Percentiles rank a stretch among this genome's conserved stretches.
Evolutionary conservation across 2,113 vertebrate genomes (phyloP).

Genomic region (Pseudonaja textilis): DNA sequence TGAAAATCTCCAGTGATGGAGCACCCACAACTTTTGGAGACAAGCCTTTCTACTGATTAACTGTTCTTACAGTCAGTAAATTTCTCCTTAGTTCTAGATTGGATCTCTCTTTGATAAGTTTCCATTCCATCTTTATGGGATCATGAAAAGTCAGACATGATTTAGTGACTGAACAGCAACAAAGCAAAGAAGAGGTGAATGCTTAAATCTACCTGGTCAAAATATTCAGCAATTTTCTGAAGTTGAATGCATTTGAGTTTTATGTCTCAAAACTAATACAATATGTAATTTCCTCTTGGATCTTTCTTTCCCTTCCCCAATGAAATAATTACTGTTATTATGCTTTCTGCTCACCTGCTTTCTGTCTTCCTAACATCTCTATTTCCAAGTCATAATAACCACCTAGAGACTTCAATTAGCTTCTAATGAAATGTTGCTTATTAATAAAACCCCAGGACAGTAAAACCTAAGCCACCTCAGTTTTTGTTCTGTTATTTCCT

Average conservation of each 20-base stretch:
- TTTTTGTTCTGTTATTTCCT: background rate
- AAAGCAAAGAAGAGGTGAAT: background rate
- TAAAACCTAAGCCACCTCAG: conserved; percentile 60
- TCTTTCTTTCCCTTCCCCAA: conserved; percentile 36
- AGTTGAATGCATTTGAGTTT: conserved; percentile 30
- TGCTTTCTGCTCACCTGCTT: conserved; percentile 64
- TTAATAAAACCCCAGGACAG: conserved; percentile 63
- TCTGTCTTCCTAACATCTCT: conserved; percentile 54
- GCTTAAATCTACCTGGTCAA: background rate
- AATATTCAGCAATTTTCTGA: background rate
- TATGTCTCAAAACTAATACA: background rate
- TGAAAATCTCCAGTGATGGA: background rate
- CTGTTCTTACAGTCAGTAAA: background rate
- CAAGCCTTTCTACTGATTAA: background rate
- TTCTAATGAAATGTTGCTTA: conserved; percentile 66
- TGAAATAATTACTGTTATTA: conserved; percentile 55
- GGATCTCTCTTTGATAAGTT: background rate
- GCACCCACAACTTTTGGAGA: background rate
- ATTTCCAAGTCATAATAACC: conserved; percentile 51
- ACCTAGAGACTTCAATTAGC: conserved; percentile 65
- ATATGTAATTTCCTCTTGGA: background rate
- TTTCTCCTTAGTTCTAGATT: background rate
- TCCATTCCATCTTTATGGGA: background rate
- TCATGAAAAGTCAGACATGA: background rate
- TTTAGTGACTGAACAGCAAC: background rate